phyloP scores from a whole-genome alignment of 1,140 invertebrate species.

The Drosophila bocqueti region DNA sequence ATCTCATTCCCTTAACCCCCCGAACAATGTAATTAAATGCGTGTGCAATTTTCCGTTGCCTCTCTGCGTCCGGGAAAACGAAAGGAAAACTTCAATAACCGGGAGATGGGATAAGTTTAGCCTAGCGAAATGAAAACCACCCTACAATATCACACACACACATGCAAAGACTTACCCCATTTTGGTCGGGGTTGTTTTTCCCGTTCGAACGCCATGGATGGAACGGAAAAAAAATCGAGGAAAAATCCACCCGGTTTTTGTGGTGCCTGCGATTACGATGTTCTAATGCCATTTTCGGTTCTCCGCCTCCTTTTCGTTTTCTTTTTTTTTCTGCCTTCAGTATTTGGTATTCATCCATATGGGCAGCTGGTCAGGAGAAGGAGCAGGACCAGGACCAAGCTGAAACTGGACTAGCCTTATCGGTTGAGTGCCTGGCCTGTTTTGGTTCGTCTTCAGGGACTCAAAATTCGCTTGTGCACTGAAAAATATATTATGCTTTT shows the following conservation, averaged over 20 bases:
- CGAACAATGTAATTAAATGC: slow-evolving; percentile 61
- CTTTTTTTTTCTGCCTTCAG: slow-evolving; percentile 8
- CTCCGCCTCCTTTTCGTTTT: slow-evolving; percentile 19
- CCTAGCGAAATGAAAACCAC: slow-evolving; percentile 58
- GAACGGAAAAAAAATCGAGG: slow-evolving; percentile 46
- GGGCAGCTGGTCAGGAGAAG: slow-evolving; percentile 43
- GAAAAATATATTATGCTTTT: neutral
- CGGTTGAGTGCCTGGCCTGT: slow-evolving; percentile 39
- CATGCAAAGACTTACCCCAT: slow-evolving; percentile 53
- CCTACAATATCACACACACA: slow-evolving; percentile 36
- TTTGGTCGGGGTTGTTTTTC: slow-evolving; percentile 78
- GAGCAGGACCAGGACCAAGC: slow-evolving; percentile 30
- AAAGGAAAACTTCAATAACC: slow-evolving; percentile 62
- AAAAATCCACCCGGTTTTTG: slow-evolving; percentile 76
- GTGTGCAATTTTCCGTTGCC: slow-evolving; percentile 42
- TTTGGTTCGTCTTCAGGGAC: slow-evolving; percentile 18
- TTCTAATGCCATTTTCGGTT: slow-evolving; percentile 75
- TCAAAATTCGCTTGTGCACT: slow-evolving; percentile 16
- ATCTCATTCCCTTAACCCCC: slow-evolving; percentile 20
- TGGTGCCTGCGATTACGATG: slow-evolving; percentile 70
- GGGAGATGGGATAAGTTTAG: slow-evolving; percentile 40
- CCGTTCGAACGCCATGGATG: slow-evolving; percentile 45
- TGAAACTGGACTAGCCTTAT: slow-evolving; percentile 64
- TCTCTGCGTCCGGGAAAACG: slow-evolving; percentile 20
- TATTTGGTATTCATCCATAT: slow-evolving; percentile 60